Percentiles rank a stretch among this genome's conserved stretches.
Evolutionary conservation across 2,888 invertebrate species (phyloP).

Genomic region (Balanococcus diminutus): DNA sequence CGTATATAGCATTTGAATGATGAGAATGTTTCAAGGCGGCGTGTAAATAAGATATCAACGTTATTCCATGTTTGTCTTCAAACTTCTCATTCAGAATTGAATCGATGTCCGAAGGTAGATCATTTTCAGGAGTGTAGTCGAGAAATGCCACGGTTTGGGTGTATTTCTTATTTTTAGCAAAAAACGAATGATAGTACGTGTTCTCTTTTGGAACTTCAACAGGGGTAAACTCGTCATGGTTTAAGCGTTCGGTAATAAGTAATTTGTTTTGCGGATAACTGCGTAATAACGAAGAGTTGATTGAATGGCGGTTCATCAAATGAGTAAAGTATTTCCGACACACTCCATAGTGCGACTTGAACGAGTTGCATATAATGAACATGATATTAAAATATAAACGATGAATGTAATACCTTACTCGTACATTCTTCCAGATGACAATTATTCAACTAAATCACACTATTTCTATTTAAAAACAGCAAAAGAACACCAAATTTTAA

Average conservation of each 20-base stretch:
- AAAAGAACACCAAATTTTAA: too few relatives aligned
- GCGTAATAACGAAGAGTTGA: neutral
- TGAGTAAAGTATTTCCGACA: neutral
- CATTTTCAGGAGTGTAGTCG: neutral
- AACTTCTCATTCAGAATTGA: neutral
- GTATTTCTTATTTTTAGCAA: neutral
- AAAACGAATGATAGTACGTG: neutral
- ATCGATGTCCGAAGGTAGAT: neutral
- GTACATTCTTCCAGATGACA: neutral
- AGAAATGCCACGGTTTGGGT: neutral
- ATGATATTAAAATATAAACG: neutral
- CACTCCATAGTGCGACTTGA: neutral
- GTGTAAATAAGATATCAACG: neutral
- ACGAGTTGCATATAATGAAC: neutral
- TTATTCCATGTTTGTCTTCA: neutral
- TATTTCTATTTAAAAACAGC: too few relatives aligned
- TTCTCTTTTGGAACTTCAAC: neutral
- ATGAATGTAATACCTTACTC: neutral
- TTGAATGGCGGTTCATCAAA: neutral
- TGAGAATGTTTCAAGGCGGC: neutral
- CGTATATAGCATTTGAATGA: neutral
- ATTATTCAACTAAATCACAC: too few relatives aligned
- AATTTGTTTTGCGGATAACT: neutral
- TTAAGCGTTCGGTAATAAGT: neutral
- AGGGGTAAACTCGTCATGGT: neutral